Base-by-base conservation (phyloP, 2,113 vertebrate species). In the Baryphthengus martii region DNA sequence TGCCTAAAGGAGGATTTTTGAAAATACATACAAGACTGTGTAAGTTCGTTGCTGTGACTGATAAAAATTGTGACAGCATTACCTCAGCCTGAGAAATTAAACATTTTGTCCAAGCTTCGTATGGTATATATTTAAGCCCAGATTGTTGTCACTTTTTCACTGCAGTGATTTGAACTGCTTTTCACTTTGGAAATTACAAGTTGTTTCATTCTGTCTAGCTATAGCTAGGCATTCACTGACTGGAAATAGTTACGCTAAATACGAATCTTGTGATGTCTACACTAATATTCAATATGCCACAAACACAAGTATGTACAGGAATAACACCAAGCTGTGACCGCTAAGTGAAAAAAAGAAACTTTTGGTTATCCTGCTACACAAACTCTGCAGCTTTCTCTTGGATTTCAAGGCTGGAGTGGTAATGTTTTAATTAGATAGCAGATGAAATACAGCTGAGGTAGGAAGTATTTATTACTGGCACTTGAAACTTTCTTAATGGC, bases 121-220 rank as follows among this genome's bases (percentile, higher is more conserved):
- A 15, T 24, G 65, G 7, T 29, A 10, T 58, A 2, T 62, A 56
- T 77, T 72, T 81, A 68, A 78, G 20, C 42, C 45, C 45, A 66
- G 19, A 13, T 68, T 37, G 33, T 49, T 68, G 28, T 50, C 53
- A 47, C 45, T 18, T 79, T 73, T 58, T 85, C 39, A 55, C 77
- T 79, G 6, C 35, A 88, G 8, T 92, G n/a, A 59, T 79, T 53
- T 89, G 25, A 9, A 9, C n/a, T 78, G 62, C 33, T 89, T 91
- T 95, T 94, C 11, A 58, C 13, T 84, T 10, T 73, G n/a, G 52
- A 85, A 92, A 79, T 92, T 52, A 20, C 63, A 77, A 7, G 25
- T 94, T 88, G 42, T 65, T 96, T 96, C n/a, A 13, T 47, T 75
- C 47, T 44, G 62, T 33, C 47, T 89, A 45, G 70, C 91, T 95